Evolutionary conservation across 2,113 vertebrate genomes (phyloP), one percentile per base, ranked within the genome.

Genomic region (Lates calcarifer): DNA sequence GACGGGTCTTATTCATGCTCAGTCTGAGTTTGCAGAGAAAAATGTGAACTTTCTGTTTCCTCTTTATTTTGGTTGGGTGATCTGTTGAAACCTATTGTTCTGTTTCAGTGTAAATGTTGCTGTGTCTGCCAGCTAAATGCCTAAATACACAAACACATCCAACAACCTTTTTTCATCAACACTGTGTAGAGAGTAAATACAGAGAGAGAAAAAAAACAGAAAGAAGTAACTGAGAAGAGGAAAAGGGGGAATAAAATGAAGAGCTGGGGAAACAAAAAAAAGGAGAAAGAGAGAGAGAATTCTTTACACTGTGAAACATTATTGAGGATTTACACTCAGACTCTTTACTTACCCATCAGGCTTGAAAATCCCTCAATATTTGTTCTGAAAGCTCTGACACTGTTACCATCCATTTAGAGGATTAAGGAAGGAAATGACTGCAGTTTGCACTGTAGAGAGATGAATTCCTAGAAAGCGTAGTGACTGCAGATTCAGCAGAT

Each of bases 361-460:
- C 22, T 33, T 11, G n/a, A 51, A 60, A 60, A 74, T 74, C 57
- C 35, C 18, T 55, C 33, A 47, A 10, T 47, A 33, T 47, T 60
- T 35, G 22, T 49, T 62, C 18, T 64, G 24, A 65, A 43, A 51
- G 45, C 60, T n/a, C 22, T 62, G 9, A 74, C 1, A 6, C 29
- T 37, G 56, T 55, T 49, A 41, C 15, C 6, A 57, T 63, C 0
- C 47, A 35, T 62, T 61, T 35, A 53, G 37, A 55, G 41, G 26
- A 73, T 70, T 73, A 68, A 20, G 56, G 45, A 81, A 67, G 17
- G 73, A 73, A 73, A 61, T 67, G 18, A 1, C 39, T 47, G 2
- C 37, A 68, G 10, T 57, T 8, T 62, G 37, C 69, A n/a, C 73
- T 56, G 67, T 31, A 73, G 37, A 56, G 45, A 61, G 53, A 72